Conservation (phyloP, 2,888 invertebrate species). For the Dyspetes luteomarginatus region DNA sequence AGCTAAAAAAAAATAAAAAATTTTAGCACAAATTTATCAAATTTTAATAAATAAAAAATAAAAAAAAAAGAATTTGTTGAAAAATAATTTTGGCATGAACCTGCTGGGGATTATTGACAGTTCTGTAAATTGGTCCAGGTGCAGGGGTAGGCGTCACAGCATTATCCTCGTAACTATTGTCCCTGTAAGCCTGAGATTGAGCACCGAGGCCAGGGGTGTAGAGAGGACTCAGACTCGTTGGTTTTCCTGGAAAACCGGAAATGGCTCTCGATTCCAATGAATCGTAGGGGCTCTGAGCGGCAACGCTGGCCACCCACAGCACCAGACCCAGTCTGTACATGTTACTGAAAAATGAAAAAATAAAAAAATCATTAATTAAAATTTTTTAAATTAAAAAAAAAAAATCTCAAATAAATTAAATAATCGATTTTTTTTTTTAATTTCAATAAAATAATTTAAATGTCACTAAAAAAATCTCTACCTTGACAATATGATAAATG, state of each 20-base stretch:
- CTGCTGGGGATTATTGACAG: slow-evolving; percentile 69
- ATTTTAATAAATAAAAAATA: too few species aligned
- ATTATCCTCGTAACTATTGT: slow-evolving; percentile 82
- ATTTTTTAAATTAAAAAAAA: slow-evolving; percentile 20
- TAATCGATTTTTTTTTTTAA: too few species aligned
- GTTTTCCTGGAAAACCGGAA: slow-evolving; percentile 76
- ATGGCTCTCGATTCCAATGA: slow-evolving; percentile 77
- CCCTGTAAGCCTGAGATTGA: slow-evolving; percentile 78
- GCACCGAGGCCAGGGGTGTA: slow-evolving; percentile 76
- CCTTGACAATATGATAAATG: slow-evolving; percentile 1
- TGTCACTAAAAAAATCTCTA: too few species aligned
- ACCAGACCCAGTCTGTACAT: slow-evolving; percentile 79
- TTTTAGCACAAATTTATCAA: not conserved
- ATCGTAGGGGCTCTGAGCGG: slow-evolving; percentile 78
- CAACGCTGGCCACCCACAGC: slow-evolving; percentile 75
- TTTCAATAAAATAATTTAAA: too few species aligned
- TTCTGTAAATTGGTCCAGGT: slow-evolving; percentile 78
- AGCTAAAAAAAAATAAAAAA: slow-evolving; percentile 65
- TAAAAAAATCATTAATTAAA: not conserved
- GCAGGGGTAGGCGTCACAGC: slow-evolving; percentile 82
- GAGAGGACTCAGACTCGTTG: slow-evolving; percentile 77
- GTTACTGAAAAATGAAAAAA: slow-evolving; percentile 56
- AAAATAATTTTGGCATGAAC: slow-evolving; percentile 59
- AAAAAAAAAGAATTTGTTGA: not conserved
- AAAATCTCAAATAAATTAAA: slow-evolving; percentile 4